These are phyloP conservation scores for Cyprinella venusta DNA, from an alignment of 2,797 vertebrate genomes.

Conservation along the genomic window DNA sequence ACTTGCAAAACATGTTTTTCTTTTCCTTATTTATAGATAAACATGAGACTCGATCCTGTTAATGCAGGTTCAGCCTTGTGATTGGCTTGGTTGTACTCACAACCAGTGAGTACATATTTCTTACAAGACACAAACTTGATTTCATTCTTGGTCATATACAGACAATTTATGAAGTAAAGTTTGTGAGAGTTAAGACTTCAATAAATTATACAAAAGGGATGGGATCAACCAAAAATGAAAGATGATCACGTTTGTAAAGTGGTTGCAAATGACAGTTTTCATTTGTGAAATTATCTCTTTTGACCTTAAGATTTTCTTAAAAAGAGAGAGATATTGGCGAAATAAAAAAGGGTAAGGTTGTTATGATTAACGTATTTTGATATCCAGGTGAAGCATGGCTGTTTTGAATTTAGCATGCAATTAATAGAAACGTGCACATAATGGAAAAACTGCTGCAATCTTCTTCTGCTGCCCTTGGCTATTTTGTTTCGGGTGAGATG, in stretches of 20 bases:
- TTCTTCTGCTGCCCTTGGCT: not conserved
- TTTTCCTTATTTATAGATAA: not conserved
- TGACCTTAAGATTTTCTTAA: not conserved
- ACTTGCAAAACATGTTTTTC: not conserved
- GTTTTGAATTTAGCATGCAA: slow-evolving; percentile 1
- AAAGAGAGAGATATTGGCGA: not conserved
- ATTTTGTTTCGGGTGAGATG: slow-evolving; percentile 5
- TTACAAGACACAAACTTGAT: not conserved
- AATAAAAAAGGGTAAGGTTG: not conserved
- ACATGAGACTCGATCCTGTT: not conserved
- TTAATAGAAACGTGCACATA: not conserved
- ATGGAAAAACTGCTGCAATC: not conserved
- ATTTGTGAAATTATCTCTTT: not conserved
- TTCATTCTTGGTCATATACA: not conserved
- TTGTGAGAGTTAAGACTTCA: not conserved
- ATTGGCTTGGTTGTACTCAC: not conserved
- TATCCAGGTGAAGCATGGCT: not conserved
- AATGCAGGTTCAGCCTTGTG: not conserved
- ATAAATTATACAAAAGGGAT: not conserved
- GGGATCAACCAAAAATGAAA: not conserved
- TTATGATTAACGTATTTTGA: not conserved
- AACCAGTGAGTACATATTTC: not conserved
- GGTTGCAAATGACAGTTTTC: not conserved
- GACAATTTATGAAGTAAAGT: not conserved
- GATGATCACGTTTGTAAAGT: not conserved